Evolutionary conservation across 2,113 vertebrate genomes (phyloP).

Genomic region (Empidonax traillii): DNA sequence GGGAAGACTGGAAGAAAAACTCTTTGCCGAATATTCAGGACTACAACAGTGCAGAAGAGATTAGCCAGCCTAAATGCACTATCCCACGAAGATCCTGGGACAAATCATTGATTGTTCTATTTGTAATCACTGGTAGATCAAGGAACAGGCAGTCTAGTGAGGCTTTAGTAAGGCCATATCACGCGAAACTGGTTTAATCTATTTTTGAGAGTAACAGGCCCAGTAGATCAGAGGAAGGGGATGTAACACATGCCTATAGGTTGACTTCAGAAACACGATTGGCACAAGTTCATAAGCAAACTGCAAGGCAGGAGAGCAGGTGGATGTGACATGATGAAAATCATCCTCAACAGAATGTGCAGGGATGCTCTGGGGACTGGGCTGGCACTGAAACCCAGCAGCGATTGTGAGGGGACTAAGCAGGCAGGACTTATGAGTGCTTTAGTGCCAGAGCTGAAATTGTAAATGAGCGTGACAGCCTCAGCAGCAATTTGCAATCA

Average conservation of each 20-base stretch:
- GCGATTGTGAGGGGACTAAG: background rate
- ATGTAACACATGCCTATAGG: background rate
- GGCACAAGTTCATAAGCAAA: background rate
- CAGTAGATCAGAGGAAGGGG: background rate
- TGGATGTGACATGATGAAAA: background rate
- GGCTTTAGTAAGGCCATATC: background rate
- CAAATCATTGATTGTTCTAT: background rate
- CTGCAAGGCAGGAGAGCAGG: background rate
- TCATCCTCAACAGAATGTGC: background rate
- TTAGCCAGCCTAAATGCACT: background rate
- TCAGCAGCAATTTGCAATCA: background rate
- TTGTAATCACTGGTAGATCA: background rate
- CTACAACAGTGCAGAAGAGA: background rate
- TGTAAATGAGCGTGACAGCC: background rate
- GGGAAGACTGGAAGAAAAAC: background rate
- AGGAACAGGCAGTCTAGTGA: background rate
- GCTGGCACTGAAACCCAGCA: background rate
- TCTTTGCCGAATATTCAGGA: background rate
- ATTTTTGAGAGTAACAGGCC: background rate
- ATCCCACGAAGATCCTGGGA: background rate
- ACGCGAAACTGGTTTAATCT: background rate
- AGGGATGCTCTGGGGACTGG: background rate
- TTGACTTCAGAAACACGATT: background rate
- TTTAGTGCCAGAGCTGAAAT: background rate
- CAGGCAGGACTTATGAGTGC: background rate